A percentile compares a stretch with the other conserved stretches of the same genome.
Conservation (phyloP, 2,888 invertebrate species). For the Heliconius cydno region DNA sequence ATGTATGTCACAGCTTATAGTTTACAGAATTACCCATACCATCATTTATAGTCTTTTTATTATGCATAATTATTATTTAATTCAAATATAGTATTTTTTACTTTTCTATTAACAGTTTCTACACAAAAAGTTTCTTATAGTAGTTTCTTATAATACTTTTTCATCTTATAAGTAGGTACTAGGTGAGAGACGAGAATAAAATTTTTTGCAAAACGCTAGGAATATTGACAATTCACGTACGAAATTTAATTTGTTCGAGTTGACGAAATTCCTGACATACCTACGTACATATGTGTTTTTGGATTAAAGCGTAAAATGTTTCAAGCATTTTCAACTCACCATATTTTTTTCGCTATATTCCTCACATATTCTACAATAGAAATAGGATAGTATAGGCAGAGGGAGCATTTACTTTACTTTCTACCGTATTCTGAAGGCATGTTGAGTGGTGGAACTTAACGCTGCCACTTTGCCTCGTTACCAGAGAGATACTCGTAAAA, state of each 20-base stretch:
- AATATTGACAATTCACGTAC: constrained; percentile 34
- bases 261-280: constrained; percentile 25
- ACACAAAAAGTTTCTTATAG: background rate
- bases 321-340: background rate
- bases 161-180: constrained; percentile 17
- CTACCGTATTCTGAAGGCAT: background rate
- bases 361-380: background rate
- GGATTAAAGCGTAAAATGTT: background rate
- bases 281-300: background rate
- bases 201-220: constrained; percentile 20
- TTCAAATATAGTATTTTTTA: too few relatives aligned
- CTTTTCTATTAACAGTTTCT: too few relatives aligned
- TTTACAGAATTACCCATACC: too few relatives aligned
- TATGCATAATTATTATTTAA: too few relatives aligned
- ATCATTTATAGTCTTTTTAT: too few relatives aligned
- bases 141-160: background rate
- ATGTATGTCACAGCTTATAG: background rate
- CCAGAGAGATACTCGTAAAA: background rate
- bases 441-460: background rate
- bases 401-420: background rate
- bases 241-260: constrained; percentile 32
- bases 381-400: too few relatives aligned
- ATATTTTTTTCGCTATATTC: background rate
- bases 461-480: background rate
- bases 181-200: constrained; percentile 12